Evolutionary conservation across 2,113 vertebrate species (phyloP).

Genomic region (Sciurus niger): DNA sequence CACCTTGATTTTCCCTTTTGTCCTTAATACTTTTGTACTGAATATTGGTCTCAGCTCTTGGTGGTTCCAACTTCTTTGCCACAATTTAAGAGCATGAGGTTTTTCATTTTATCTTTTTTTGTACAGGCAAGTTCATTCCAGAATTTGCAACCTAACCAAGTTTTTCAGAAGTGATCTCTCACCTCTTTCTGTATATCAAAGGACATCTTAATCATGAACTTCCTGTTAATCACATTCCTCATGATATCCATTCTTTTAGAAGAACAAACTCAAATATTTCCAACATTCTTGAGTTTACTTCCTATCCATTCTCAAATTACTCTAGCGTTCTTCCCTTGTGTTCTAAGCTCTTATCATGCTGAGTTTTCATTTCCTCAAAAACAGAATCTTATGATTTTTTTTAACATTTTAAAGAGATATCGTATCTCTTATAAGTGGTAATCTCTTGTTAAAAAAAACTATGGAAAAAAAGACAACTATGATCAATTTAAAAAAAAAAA

Average conservation of each 20-base stretch:
- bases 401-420: background rate
- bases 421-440: background rate
- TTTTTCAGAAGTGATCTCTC: background rate
- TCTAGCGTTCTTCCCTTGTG: background rate
- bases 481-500: background rate
- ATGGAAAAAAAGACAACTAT: background rate
- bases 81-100: background rate
- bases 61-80: background rate
- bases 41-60: background rate
- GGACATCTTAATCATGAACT: background rate
- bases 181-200: background rate
- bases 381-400: background rate
- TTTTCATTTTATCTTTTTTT: background rate
- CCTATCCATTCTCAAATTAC: constrained; percentile 31
- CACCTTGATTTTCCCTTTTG: background rate
- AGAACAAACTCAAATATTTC: constrained; percentile 10
- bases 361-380: background rate
- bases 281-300: background rate
- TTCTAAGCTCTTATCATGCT: background rate
- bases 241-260: background rate
- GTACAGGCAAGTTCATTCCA: background rate
- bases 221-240: background rate
- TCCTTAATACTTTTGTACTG: constrained; percentile 41
- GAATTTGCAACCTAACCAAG: background rate
- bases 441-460: background rate